phyloP scores from a whole-genome alignment of 1,140 invertebrate genomes.

The Drosophila sulfurigaster region DNA sequence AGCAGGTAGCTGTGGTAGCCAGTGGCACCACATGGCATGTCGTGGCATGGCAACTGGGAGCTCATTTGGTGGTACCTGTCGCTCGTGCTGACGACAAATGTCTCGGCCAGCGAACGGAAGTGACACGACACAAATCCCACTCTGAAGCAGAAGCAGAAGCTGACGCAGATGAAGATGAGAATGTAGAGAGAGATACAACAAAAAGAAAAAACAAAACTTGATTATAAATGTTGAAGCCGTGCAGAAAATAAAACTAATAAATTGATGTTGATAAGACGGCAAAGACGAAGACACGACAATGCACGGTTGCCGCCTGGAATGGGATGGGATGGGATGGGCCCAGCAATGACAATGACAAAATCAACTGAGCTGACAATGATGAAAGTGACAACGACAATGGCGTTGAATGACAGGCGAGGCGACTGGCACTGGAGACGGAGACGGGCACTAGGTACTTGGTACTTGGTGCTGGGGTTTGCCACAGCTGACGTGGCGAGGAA shows the following conservation, averaged over 20 bases:
- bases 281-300: not conserved
- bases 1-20: slow-evolving; percentile 43
- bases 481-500: not conserved
- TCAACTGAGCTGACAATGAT: slow-evolving; percentile 73
- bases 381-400: slow-evolving; percentile 76
- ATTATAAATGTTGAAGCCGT: slow-evolving; percentile 69
- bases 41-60: slow-evolving; percentile 2
- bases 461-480: not conserved
- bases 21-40: not conserved
- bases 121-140: slow-evolving; percentile 69
- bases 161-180: slow-evolving; percentile 2
- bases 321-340: not conserved
- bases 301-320: not conserved
- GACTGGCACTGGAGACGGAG: not conserved
- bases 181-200: slow-evolving; percentile 1
- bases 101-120: slow-evolving; percentile 62
- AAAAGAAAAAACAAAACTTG: slow-evolving; percentile 46
- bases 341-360: slow-evolving; percentile 79
- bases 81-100: slow-evolving; percentile 79
- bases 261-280: slow-evolving; percentile 67
- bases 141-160: slow-evolving; percentile 17
- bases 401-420: slow-evolving; percentile 36
- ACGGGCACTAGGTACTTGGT: no score
- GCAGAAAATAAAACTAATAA: slow-evolving; percentile 80
- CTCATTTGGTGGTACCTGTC: slow-evolving; percentile 54